Conservation (phyloP, 2,888 invertebrate species). For the Sceliomorpha sp. region DNA sequence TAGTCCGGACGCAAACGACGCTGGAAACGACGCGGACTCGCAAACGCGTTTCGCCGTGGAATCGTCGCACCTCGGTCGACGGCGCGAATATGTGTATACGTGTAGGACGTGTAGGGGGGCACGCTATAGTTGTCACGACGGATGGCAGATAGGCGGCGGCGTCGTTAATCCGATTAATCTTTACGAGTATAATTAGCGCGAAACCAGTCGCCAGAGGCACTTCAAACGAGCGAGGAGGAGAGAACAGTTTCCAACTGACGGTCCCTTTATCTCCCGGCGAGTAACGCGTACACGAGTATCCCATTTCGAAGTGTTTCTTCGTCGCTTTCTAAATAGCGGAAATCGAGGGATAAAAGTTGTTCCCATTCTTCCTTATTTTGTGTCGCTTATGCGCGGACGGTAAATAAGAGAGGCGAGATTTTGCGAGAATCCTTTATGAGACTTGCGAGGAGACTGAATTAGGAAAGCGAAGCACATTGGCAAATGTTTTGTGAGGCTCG, state of each 20-base stretch:
- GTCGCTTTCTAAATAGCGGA: slow-evolving; percentile 59
- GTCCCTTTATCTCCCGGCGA: slow-evolving; percentile 72
- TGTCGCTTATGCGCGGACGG: too few species aligned
- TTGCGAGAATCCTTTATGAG: too few species aligned
- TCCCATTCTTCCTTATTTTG: too few species aligned
- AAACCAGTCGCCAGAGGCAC: slow-evolving; percentile 46
- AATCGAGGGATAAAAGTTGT: slow-evolving; percentile 49
- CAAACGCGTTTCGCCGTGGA: too few species aligned
- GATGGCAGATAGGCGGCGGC: slow-evolving; percentile 19
- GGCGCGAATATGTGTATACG: slow-evolving; percentile 17
- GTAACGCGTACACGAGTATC: slow-evolving; percentile 76
- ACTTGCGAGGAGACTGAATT: too few species aligned
- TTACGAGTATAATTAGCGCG: slow-evolving; percentile 74
- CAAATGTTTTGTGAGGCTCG: too few species aligned
- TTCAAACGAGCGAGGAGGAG: slow-evolving; percentile 38
- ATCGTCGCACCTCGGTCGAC: slow-evolving; percentile 11
- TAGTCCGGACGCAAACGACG: too few species aligned
- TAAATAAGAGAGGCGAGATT: too few species aligned
- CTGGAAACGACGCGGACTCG: too few species aligned
- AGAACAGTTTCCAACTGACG: slow-evolving; percentile 51
- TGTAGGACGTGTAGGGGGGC: too few species aligned
- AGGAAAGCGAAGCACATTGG: too few species aligned
- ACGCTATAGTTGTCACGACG: slow-evolving; percentile 13
- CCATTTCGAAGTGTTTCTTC: slow-evolving; percentile 76
- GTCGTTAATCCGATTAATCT: slow-evolving; percentile 75